Conservation (phyloP, 2,797 vertebrate genomes). For the Yasuhikotakia modesta region DNA sequence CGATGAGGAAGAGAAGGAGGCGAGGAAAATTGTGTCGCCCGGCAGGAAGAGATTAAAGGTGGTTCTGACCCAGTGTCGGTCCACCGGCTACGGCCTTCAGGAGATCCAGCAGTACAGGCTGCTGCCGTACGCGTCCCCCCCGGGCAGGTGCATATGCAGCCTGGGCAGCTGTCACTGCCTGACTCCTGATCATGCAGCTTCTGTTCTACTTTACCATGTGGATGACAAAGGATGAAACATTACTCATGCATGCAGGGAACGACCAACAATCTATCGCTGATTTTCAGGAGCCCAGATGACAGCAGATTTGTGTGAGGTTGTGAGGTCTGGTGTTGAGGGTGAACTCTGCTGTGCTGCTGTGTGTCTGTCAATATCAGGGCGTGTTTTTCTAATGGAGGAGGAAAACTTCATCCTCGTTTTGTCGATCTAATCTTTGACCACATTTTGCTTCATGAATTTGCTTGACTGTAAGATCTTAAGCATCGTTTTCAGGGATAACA, state of each 20-base stretch:
- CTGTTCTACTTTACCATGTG: constrained; percentile 89
- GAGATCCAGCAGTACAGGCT: constrained; percentile 88
- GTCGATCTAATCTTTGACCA: constrained; percentile 51
- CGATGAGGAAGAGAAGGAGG: constrained; percentile 79
- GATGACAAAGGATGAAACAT: constrained; percentile 79
- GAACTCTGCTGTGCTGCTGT: constrained; percentile 24
- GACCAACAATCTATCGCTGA: neutral
- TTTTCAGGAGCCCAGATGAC: constrained; percentile 10
- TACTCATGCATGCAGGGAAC: neutral
- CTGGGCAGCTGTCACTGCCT: constrained; percentile 82
- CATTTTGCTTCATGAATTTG: constrained; percentile 37
- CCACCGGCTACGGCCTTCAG: constrained; percentile 83
- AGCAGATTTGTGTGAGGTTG: constrained; percentile 26
- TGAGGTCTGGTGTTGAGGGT: constrained; percentile 28
- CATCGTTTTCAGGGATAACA: constrained; percentile 71
- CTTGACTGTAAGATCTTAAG: constrained; percentile 59
- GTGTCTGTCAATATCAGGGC: constrained; percentile 55
- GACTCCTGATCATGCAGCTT: constrained; percentile 80
- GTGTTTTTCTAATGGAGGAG: constrained; percentile 37
- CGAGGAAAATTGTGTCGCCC: neutral
- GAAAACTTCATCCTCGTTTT: constrained; percentile 54
- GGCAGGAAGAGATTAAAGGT: constrained; percentile 90
- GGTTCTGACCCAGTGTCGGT: constrained; percentile 89
- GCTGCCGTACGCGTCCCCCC: constrained; percentile 84
- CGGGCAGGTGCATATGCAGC: constrained; percentile 78